Conservation (phyloP, 1,140 invertebrate species). For the Calephelis nemesis region DNA sequence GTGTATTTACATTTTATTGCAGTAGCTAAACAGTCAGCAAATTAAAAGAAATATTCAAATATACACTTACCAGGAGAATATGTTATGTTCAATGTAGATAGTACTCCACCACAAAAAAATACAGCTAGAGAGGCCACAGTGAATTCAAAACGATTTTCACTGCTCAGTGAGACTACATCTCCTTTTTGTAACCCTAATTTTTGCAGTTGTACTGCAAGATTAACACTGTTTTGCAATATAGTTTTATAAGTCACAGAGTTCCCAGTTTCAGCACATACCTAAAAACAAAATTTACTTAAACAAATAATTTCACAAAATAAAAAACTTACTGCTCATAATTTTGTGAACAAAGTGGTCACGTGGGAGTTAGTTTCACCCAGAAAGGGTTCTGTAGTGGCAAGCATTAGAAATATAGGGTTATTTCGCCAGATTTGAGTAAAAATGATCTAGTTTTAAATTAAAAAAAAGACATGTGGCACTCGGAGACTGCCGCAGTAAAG, state of each 20-base stretch:
- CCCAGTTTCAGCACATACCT: slow-evolving; percentile 76
- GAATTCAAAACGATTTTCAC: slow-evolving; percentile 80
- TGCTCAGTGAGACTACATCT: slow-evolving; percentile 75
- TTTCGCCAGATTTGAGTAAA: no score
- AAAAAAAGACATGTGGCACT: no score
- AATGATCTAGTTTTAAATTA: no score
- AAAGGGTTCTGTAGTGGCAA: no score
- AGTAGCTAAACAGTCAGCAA: no score
- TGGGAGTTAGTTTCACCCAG: no score
- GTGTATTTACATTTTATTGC: background rate
- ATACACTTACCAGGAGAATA: slow-evolving; percentile 75
- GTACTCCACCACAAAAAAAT: slow-evolving; percentile 67
- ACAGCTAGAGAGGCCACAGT: slow-evolving; percentile 65
- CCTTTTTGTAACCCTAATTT: slow-evolving; percentile 67
- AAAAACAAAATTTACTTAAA: slow-evolving; percentile 28
- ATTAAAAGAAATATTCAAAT: no score
- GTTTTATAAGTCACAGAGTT: slow-evolving; percentile 61
- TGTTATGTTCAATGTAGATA: slow-evolving; percentile 77
- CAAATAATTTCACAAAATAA: no score
- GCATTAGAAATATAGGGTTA: no score
- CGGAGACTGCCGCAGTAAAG: no score
- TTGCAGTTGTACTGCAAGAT: slow-evolving; percentile 62
- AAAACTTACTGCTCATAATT: no score
- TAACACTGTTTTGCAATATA: slow-evolving; percentile 73
- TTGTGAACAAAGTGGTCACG: no score